phyloP scores from a whole-genome alignment of 2,113 vertebrate species.

The Spilogale gracilis region DNA sequence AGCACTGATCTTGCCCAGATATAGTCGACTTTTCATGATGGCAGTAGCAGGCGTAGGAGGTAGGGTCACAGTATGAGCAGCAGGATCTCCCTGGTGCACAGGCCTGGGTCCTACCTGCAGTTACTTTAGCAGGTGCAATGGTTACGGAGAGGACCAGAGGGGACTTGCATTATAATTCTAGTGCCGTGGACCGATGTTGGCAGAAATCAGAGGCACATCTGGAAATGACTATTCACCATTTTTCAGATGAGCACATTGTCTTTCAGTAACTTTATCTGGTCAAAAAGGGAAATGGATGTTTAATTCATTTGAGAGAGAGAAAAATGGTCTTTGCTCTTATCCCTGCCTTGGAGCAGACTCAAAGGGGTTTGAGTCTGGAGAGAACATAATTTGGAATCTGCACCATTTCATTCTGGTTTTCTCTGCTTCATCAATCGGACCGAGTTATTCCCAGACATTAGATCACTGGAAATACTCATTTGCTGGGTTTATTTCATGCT shows the following conservation, averaged over 20 bases:
- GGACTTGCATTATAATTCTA: background rate
- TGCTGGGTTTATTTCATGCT: background rate
- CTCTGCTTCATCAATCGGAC: conserved; percentile 36
- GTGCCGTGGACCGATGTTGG: background rate
- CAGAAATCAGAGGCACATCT: conserved; percentile 21
- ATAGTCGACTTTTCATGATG: background rate
- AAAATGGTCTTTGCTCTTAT: conserved; percentile 18
- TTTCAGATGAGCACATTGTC: conserved; percentile 42
- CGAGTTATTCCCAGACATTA: conserved; percentile 31
- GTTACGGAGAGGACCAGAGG: background rate
- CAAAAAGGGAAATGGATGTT: conserved; percentile 17
- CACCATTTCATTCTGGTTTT: conserved; percentile 54
- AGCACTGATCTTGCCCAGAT: background rate
- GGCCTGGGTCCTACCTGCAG: background rate
- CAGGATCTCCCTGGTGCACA: background rate
- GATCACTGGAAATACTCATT: conserved; percentile 33
- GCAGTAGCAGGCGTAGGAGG: too few relatives aligned
- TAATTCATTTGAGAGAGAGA: conserved; percentile 35
- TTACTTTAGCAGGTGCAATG: background rate
- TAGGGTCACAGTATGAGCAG: background rate
- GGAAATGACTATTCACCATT: background rate
- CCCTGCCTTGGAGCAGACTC: background rate
- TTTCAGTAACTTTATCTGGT: conserved; percentile 52
- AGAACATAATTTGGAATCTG: conserved; percentile 53
- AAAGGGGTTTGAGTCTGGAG: background rate